Evolutionary conservation across 2,797 vertebrate genomes (phyloP).

Genomic region (Acrocephalus scirpaceus): DNA sequence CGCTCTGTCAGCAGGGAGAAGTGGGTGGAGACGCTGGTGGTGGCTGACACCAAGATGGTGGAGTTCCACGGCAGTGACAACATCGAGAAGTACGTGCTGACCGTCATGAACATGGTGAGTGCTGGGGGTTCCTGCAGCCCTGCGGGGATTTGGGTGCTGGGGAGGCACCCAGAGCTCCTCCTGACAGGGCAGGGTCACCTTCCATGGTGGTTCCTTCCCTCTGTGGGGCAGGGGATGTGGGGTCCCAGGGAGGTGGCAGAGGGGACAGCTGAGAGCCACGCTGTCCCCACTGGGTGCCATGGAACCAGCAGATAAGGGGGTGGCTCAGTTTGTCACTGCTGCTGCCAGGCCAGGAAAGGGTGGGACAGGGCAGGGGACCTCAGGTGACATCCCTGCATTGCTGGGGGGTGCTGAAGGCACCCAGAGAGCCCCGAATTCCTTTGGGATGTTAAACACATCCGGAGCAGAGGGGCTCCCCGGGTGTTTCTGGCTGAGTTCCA

Average conservation of each 20-base stretch:
- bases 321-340: not conserved
- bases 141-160: not conserved
- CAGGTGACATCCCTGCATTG: not conserved
- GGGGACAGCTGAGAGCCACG: not conserved
- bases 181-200: not conserved
- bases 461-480: not conserved
- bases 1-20: constrained; percentile 94
- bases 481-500: not conserved
- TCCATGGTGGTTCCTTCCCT: not conserved
- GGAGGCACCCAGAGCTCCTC: not conserved
- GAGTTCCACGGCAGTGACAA: constrained; percentile 87
- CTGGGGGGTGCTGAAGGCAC: not conserved
- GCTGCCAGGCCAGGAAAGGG: not conserved
- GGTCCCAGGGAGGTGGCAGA: not conserved
- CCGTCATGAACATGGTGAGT: constrained; percentile 98
- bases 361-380: not conserved
- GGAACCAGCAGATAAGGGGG: too few relatives aligned
- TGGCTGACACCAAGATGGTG: constrained; percentile 95
- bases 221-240: accelerated
- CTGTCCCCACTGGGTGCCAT: accelerated
- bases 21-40: constrained; percentile 97
- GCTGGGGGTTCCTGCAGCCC: not conserved
- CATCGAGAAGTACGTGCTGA: constrained; percentile 90
- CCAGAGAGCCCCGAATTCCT: not conserved
- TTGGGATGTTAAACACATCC: not conserved